Evolutionary conservation across 2,888 invertebrate species (phyloP), one percentile per base, ranked within the genome.

Genomic region (Campoletis raptor): DNA sequence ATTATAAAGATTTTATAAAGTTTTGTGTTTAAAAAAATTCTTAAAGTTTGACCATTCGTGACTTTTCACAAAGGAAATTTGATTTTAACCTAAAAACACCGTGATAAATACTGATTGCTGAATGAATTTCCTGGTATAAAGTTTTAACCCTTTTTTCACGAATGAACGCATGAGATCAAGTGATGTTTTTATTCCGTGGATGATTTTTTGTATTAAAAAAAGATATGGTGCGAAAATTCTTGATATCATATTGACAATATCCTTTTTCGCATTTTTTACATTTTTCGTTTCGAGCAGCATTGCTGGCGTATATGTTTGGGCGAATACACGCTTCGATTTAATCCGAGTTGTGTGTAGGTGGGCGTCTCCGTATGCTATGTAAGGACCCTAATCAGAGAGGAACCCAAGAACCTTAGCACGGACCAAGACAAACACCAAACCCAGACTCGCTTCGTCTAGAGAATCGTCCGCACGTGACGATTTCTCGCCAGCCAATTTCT

Each of bases 391-490:
- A 89, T 89, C 88, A 89, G 74, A 73, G 42, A 73, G 64, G 85
- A 72, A 80, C 77, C 78, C 57, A 24, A 79, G 69, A 81, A 73
- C 48, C 45, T 78, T 74, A 72, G 52, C 67, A 76, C 42, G 80
- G 83, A 73, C 80, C 69, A 77, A 70, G 78, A 81, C 81, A 85
- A 86, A 86, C 83, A 88, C 15, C 57, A 64, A 77, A 45, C 67
- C 82, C 64, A 69, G 67, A 78, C 73, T 72, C 61, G 57, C n/a
- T 54, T 40, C 82, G n/a, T 67, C 82, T 42, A 69, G 83, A 61
- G 77, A 88, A 85, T 88, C 64, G 81, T 61, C 66, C 30, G 77
- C 82, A 85, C 88, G 89, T 88, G 88, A 89, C 83, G 83, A 77
- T 86, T 83, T 48, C 64, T 61, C 64, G 77, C 85, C 64, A 54